Evolutionary conservation across 1,140 invertebrate genomes (phyloP).

Genomic region (Tribolium castaneum): DNA sequence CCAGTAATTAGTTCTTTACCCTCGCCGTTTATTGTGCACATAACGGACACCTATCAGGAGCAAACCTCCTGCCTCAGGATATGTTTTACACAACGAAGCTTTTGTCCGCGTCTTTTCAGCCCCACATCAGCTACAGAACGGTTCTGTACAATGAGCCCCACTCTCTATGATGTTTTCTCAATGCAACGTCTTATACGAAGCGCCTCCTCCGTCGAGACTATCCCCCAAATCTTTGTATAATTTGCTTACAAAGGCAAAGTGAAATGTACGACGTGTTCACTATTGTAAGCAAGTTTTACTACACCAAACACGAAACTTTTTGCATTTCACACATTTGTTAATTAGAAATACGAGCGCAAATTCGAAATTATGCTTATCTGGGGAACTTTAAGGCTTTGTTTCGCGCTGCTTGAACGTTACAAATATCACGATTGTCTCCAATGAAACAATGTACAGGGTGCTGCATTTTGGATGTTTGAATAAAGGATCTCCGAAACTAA

Average conservation of each 20-base stretch:
- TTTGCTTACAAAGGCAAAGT: constrained; percentile 17
- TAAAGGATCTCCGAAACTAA: no score
- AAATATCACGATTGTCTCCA: neutral
- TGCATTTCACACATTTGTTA: constrained; percentile 13
- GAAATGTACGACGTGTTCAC: constrained; percentile 27
- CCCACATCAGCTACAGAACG: constrained; percentile 25
- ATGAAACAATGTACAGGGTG: no score
- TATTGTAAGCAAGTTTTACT: constrained; percentile 20
- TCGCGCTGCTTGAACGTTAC: neutral
- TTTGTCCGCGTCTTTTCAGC: constrained; percentile 23
- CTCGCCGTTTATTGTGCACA: constrained; percentile 5
- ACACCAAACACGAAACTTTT: neutral
- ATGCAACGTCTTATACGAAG: neutral
- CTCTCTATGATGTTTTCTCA: constrained; percentile 16
- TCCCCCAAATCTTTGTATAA: constrained; percentile 28
- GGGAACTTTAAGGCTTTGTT: neutral
- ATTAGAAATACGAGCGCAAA: neutral
- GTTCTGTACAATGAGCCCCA: constrained; percentile 13
- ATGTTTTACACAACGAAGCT: constrained; percentile 27
- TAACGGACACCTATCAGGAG: constrained; percentile 30
- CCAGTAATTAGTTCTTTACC: constrained; percentile 14
- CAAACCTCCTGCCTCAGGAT: constrained; percentile 15
- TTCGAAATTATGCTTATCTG: constrained; percentile 5
- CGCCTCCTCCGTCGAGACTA: neutral
- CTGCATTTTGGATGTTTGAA: no score